A percentile compares a stretch with the other conserved stretches of the same genome.
Conservation (phyloP, 2,888 invertebrate species). For the Gymnoscelis rufifasciata region DNA sequence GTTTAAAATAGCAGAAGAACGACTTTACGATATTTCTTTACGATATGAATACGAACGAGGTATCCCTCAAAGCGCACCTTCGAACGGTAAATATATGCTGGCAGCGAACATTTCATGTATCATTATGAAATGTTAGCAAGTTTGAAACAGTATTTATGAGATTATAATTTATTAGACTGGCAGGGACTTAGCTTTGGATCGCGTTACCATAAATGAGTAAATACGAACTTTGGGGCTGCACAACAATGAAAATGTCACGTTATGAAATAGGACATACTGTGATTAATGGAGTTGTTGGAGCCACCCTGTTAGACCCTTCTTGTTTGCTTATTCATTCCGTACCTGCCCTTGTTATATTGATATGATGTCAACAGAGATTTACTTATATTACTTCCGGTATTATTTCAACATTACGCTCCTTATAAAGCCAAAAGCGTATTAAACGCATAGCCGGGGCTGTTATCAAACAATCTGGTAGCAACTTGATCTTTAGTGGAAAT, state of each 20-base stretch:
- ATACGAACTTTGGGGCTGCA: conserved; percentile 61
- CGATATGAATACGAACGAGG: too few species aligned
- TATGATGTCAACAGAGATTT: conserved; percentile 10
- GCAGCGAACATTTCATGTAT: too few species aligned
- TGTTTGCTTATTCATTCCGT: conserved; percentile 53
- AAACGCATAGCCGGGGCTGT: too few species aligned
- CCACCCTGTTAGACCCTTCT: conserved; percentile 50
- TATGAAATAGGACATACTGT: conserved; percentile 64
- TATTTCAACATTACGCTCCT: too few species aligned
- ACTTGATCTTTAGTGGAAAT: too few species aligned
- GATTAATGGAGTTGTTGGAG: conserved; percentile 67
- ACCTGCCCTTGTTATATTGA: conserved; percentile 7
- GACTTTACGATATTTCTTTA: too few species aligned
- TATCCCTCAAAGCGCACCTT: too few species aligned
- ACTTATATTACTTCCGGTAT: background rate
- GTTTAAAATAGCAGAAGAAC: too few species aligned
- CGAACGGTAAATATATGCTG: too few species aligned
- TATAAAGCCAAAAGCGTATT: too few species aligned
- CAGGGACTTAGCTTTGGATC: conserved; percentile 44
- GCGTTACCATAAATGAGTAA: conserved; percentile 59
- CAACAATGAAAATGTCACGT: conserved; percentile 76
- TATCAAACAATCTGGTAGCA: too few species aligned
- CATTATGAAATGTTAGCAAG: background rate
- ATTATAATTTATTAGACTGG: conserved; percentile 43
- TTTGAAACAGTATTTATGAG: background rate